A percentile compares a stretch with the other conserved stretches of the same genome.
Evolutionary conservation across 2,888 invertebrate species (phyloP).

Genomic region (Euclidia mi): DNA sequence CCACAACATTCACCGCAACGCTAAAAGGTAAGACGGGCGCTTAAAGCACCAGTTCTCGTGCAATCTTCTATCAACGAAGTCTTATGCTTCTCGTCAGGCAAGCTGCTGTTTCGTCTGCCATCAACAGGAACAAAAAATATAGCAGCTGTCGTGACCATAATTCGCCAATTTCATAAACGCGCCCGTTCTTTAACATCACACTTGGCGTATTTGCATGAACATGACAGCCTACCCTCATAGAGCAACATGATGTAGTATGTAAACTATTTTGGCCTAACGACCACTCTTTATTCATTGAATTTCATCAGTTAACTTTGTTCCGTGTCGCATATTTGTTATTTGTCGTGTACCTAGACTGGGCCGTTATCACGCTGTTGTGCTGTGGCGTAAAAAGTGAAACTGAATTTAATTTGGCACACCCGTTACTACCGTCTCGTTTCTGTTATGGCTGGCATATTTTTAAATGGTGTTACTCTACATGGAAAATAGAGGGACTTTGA

Average conservation of each 20-base stretch:
- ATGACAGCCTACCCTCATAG: too few relatives aligned
- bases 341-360: slow-evolving; percentile 30
- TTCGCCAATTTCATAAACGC: too few relatives aligned
- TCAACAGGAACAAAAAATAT: too few relatives aligned
- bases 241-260: not conserved
- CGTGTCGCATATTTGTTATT: slow-evolving; percentile 32
- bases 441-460: slow-evolving; percentile 33
- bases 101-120: too few relatives aligned
- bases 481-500: slow-evolving; percentile 16
- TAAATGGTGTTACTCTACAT: slow-evolving; percentile 17
- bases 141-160: too few relatives aligned
- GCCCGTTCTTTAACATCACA: too few relatives aligned
- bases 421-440: slow-evolving; percentile 46
- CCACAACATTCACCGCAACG: too few relatives aligned
- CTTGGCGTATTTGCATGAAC: too few relatives aligned
- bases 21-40: too few relatives aligned
- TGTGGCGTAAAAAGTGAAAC: slow-evolving; percentile 51
- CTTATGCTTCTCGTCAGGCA: too few relatives aligned
- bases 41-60: too few relatives aligned
- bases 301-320: slow-evolving; percentile 17
- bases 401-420: slow-evolving; percentile 61
- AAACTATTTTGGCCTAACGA: slow-evolving; percentile 17
- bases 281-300: slow-evolving; percentile 22
- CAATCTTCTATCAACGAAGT: too few relatives aligned
- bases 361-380: slow-evolving; percentile 41